phyloP scores from a whole-genome alignment of 2,113 vertebrate genomes.

The Rafetus swinhoei region DNA sequence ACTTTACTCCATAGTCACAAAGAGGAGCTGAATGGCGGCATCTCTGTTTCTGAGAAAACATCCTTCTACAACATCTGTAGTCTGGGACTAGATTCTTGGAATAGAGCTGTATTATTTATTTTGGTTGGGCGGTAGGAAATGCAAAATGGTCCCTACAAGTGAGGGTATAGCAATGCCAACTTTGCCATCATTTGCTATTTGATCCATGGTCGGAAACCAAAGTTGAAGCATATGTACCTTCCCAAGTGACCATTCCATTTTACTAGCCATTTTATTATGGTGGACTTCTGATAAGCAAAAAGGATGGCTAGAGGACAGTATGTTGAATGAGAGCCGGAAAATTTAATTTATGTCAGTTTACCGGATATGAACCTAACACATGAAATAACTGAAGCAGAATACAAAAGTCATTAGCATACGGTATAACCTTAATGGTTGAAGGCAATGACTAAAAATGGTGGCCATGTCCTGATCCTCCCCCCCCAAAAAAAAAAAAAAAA shows the following conservation, averaged over 20 bases:
- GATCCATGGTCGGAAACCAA: neutral
- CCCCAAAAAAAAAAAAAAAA: conserved; percentile 28
- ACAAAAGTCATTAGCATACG: conserved; percentile 51
- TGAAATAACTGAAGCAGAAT: conserved; percentile 44
- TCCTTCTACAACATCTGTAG: neutral
- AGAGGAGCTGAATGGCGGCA: neutral
- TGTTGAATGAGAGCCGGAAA: conserved; percentile 22
- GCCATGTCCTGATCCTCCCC: conserved; percentile 59
- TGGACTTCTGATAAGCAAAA: neutral
- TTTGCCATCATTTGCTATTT: neutral
- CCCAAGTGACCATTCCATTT: conserved; percentile 3
- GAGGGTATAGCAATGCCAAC: neutral
- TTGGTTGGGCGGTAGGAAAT: neutral
- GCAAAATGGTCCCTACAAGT: neutral
- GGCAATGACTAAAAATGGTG: conserved; percentile 48
- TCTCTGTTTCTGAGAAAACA: neutral
- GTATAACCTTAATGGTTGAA: conserved; percentile 33
- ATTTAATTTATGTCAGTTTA: conserved; percentile 49
- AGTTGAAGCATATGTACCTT: neutral
- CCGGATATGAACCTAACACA: conserved; percentile 40
- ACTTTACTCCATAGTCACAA: rapidly evolving
- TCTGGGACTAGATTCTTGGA: neutral
- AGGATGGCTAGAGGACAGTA: neutral
- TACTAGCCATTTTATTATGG: neutral
- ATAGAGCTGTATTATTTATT: neutral